A percentile compares a stretch with the other conserved stretches of the same genome.
These are phyloP conservation scores for Clarias pachynema DNA, from an alignment of 2,797 vertebrate species.

Conservation along the genomic window DNA sequence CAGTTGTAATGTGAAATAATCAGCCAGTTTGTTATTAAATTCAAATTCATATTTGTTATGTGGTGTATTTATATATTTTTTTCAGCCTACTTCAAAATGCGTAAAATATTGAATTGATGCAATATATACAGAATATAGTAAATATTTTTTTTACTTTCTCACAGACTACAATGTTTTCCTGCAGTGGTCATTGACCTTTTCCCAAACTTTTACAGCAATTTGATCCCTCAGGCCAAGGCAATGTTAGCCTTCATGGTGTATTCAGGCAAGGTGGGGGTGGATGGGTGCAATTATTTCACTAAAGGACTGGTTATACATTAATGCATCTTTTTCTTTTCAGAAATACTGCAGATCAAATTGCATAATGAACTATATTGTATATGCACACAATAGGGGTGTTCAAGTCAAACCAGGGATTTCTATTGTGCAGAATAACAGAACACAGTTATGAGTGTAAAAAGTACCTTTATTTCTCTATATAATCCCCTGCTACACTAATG, in stretches of 20 bases:
- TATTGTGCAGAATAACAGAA: no score
- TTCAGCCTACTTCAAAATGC: background rate
- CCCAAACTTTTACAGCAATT: conserved; percentile 51
- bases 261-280: conserved; percentile 68
- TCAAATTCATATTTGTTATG: background rate
- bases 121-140: background rate
- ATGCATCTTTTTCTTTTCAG: background rate
- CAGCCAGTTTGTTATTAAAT: background rate
- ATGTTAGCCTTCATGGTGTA: conserved; percentile 35
- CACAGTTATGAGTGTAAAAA: no score
- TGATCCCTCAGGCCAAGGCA: conserved; percentile 49
- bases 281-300: conserved; percentile 22
- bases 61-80: background rate
- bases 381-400: no score
- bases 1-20: background rate
- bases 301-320: background rate
- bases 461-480: no score
- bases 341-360: background rate
- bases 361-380: no score
- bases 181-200: background rate
- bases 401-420: no score
- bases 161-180: background rate
- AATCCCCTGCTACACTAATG: no score
- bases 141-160: background rate
- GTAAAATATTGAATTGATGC: background rate